Percentiles rank a stretch among this genome's conserved stretches.
These are phyloP conservation scores for Glaucopsyche alexis DNA, from an alignment of 2,888 invertebrate genomes.

Conservation along the genomic window DNA sequence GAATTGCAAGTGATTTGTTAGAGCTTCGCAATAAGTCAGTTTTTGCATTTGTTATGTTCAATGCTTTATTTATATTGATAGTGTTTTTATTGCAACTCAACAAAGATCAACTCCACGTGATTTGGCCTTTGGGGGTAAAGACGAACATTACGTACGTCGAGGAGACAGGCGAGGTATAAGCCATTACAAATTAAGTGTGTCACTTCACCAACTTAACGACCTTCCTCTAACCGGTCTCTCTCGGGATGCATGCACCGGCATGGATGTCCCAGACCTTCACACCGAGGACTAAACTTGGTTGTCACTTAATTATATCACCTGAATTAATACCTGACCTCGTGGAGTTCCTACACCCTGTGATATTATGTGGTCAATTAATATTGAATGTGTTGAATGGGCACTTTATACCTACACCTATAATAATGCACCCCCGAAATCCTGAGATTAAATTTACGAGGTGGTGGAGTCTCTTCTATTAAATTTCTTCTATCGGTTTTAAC, in stretches of 20 bases:
- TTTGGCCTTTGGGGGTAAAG: constrained; percentile 97
- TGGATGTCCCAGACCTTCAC: constrained; percentile 62
- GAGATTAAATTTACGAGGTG: constrained; percentile 59
- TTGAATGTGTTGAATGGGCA: constrained; percentile 35
- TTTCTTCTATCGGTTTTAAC: constrained; percentile 53
- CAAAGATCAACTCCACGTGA: constrained; percentile 98
- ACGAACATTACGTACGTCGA: constrained; percentile 96
- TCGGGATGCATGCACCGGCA: constrained; percentile 76
- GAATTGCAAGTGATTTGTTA: constrained; percentile 93
- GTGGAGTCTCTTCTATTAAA: constrained; percentile 72
- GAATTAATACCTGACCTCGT: constrained; percentile 54
- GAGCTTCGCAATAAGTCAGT: constrained; percentile 98
- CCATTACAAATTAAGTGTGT: constrained; percentile 70
- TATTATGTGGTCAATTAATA: constrained; percentile 25
- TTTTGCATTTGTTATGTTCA: constrained; percentile 99
- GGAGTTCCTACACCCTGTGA: constrained; percentile 45
- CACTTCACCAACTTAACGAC: constrained; percentile 77
- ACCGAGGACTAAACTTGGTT: constrained; percentile 65
- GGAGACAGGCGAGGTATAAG: constrained; percentile 93
- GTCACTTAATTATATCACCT: constrained; percentile 61
- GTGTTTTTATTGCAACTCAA: constrained; percentile 99
- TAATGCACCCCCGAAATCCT: constrained; percentile 52
- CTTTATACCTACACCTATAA: constrained; percentile 37
- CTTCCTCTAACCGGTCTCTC: constrained; percentile 77
- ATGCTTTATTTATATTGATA: constrained; percentile 99